Evolutionary conservation across 2,888 invertebrate genomes (phyloP), one percentile per base, ranked within the genome.

Genomic region (Elegia similella): DNA sequence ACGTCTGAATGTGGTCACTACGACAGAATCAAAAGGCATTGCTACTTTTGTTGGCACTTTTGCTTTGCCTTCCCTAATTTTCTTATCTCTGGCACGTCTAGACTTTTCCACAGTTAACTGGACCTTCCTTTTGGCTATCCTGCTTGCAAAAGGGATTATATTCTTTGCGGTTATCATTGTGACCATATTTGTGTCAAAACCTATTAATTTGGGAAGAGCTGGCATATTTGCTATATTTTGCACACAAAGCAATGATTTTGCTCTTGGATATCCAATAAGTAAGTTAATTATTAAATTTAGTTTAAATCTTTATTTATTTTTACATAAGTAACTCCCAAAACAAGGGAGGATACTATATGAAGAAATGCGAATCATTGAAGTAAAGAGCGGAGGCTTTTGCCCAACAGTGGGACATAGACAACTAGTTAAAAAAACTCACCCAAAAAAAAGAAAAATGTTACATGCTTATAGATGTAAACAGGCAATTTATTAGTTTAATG

Each of bases 201-300:
- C 97, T 6, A 79, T 95, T 15, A 95, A 97, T 84, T 93, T 95
- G 65, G 97, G 97, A 3, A 94, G 95, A 73, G 97, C 98, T 47
- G 98, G 98, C 12, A 93, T 99, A 59, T 96, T 97, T 92, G 97
- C 97, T 15, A 98, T 99, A 74, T 98, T 98, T 83, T 96, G 97
- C 70, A 98, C 98, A 0, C 98, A 98, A 81, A 98, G 98, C 80
- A 99, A 99, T 92, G 99, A 99, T 86, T 98, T 99, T 90, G 98
- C 99, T 16, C 94, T 99, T 69, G 98, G 98, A 62, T 98, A 96
- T 88, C 98, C 99, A 6, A 98, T 98, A 69, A 95, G 98, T 97
- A 92, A 94, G 90, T 87, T 38, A 5, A 34, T 34, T 34, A 10
- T 12, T 34, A 1, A 34, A 34, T 2, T 34, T 3, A 34, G 12